Evolutionary conservation across 2,888 invertebrate species (phyloP).

Genomic region (Hirtodrosophila duncani): DNA sequence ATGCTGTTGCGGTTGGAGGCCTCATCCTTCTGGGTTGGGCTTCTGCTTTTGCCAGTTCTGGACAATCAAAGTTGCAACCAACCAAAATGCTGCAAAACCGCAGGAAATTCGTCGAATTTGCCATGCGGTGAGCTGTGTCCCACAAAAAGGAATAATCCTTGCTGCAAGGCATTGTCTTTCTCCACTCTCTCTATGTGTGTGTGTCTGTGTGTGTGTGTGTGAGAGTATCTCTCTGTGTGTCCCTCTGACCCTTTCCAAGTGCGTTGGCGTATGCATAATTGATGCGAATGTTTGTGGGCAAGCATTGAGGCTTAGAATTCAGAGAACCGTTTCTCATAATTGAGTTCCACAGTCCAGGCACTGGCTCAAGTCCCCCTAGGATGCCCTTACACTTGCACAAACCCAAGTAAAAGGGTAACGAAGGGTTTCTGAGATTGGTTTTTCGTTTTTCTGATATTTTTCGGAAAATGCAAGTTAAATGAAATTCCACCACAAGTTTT

Average conservation of each 20-base stretch:
- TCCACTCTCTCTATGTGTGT: neutral
- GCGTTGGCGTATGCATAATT: slow-evolving; percentile 72
- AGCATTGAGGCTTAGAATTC: slow-evolving; percentile 45
- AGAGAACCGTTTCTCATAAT: slow-evolving; percentile 60
- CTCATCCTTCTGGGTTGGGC: neutral
- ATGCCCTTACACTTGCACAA: too few species aligned
- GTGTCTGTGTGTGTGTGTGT: slow-evolving; percentile 6
- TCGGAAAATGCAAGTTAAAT: slow-evolving; percentile 19
- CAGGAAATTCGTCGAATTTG: slow-evolving; percentile 73
- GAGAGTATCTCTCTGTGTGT: neutral
- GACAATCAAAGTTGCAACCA: slow-evolving; percentile 56
- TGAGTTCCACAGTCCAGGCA: slow-evolving; percentile 44
- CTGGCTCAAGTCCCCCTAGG: slow-evolving; percentile 11
- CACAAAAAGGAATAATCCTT: slow-evolving; percentile 53
- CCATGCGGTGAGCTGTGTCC: slow-evolving; percentile 63
- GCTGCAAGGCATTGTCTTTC: slow-evolving; percentile 42
- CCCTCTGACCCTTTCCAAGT: slow-evolving; percentile 33
- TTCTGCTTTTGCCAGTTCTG: neutral
- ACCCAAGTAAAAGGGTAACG: too few species aligned
- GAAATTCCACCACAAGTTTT: slow-evolving; percentile 39
- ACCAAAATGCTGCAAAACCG: slow-evolving; percentile 65
- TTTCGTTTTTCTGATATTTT: slow-evolving; percentile 4
- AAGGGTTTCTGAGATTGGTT: slow-evolving; percentile 36
- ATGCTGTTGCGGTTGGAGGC: slow-evolving; percentile 61
- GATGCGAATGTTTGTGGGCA: slow-evolving; percentile 70